These are phyloP conservation scores for Muscina levida DNA, from an alignment of 2,888 invertebrate species.

Conservation along the genomic window DNA sequence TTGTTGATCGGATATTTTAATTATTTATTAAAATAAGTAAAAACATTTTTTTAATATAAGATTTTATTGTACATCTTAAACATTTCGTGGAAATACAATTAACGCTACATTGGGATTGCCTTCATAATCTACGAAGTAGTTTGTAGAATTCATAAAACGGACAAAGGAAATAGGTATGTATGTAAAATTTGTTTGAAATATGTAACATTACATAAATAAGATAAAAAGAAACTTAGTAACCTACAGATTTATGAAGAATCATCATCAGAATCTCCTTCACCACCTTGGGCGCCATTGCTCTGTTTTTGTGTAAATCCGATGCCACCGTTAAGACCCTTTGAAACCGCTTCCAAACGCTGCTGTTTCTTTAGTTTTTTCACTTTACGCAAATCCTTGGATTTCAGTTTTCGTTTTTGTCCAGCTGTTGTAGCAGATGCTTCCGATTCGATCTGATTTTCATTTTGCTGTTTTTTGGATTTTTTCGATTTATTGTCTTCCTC, in stretches of 20 bases:
- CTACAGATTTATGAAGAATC: slow-evolving; percentile 31
- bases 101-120: too few relatives aligned
- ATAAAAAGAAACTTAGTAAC: background rate
- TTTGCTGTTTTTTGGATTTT: slow-evolving; percentile 8
- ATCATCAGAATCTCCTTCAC: slow-evolving; percentile 3
- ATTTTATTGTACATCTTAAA: too few relatives aligned
- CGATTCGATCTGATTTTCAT: background rate
- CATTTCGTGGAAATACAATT: too few relatives aligned
- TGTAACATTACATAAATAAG: slow-evolving; percentile 21
- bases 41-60: too few relatives aligned
- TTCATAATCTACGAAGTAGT: too few relatives aligned
- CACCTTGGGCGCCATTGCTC: slow-evolving; percentile 18
- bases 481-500: slow-evolving; percentile 30
- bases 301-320: slow-evolving; percentile 68
- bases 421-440: slow-evolving; percentile 29
- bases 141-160: too few relatives aligned
- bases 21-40: background rate
- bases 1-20: background rate
- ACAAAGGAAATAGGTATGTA: slow-evolving; percentile 4
- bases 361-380: slow-evolving; percentile 73
- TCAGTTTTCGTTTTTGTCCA: slow-evolving; percentile 59
- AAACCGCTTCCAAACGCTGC: slow-evolving; percentile 71
- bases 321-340: slow-evolving; percentile 72
- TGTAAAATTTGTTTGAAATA: slow-evolving; percentile 7
- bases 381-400: slow-evolving; percentile 66